A percentile compares a stretch with the other conserved stretches of the same genome.
Evolutionary conservation across 2,888 invertebrate genomes (phyloP).

Genomic region (Netelia melanura): DNA sequence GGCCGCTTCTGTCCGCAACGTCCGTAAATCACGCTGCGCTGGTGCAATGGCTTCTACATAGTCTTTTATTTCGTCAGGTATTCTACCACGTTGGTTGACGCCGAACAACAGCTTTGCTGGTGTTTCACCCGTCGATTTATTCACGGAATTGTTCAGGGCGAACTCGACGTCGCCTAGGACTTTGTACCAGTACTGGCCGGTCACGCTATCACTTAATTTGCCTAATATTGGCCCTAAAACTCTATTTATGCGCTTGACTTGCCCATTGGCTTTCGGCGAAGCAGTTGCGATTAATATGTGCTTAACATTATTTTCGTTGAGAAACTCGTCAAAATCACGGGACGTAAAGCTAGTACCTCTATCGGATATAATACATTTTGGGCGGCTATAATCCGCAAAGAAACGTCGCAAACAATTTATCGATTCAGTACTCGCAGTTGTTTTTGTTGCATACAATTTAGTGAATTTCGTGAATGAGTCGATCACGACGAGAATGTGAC

Average conservation of each 20-base stretch:
- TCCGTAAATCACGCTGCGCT: slow-evolving; percentile 61
- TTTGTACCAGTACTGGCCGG: slow-evolving; percentile 65
- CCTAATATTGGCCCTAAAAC: no score
- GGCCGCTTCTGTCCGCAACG: slow-evolving; percentile 34
- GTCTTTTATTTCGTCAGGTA: no score
- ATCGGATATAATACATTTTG: slow-evolving; percentile 67
- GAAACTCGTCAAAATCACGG: slow-evolving; percentile 67
- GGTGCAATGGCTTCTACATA: background rate
- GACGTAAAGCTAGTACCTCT: slow-evolving; percentile 70
- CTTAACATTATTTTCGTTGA: slow-evolving; percentile 52
- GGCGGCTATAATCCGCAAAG: slow-evolving; percentile 65
- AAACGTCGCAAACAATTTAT: no score
- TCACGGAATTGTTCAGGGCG: slow-evolving; percentile 65
- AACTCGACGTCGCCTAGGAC: slow-evolving; percentile 62
- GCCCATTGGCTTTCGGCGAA: slow-evolving; percentile 72
- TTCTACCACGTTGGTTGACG: no score
- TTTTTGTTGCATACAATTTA: no score
- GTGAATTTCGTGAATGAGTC: no score
- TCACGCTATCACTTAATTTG: background rate
- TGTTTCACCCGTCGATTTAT: no score
- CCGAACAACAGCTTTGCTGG: no score
- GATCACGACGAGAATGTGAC: no score
- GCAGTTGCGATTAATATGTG: slow-evolving; percentile 69
- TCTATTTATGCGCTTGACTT: slow-evolving; percentile 37
- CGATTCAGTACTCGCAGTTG: no score